Base-by-base conservation (phyloP, 2,888 invertebrate species). In the Eupithecia subfuscata region DNA sequence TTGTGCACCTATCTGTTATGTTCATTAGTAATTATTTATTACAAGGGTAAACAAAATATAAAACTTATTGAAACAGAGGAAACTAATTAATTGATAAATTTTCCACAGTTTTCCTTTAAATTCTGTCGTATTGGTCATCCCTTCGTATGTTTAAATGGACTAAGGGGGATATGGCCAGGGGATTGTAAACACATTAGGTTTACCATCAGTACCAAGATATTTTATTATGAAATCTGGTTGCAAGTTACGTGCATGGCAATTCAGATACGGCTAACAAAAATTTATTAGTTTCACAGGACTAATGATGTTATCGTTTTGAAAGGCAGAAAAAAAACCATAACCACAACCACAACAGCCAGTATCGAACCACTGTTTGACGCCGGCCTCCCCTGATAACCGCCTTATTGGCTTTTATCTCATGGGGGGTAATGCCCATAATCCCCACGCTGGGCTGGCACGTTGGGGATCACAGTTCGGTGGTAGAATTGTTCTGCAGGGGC, bases 11-110 rank as follows among this genome's bases (percentile, higher is more conserved):
- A 70, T 63, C 56, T 70, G 65, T 74, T 70, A 67, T 30, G 74
- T 74, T 76, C 37, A 69, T 74, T 74, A 74, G 48, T 43, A n/a
- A 52, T 25, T 45, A 65, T 71, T 71, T 48, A 72, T 22, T 73
- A 68, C 25, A 67, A 40, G 70, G 70, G 64, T 68, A n/a, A 68
- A 68, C 68, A 25, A 68, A 67, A 7, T 43, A 43, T n/a, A 45
- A 12, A 22, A 43, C 43, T 45, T 18, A 45, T 40, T 67, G 67
- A 43, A 45, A 34, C n/a, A 34, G n/a, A 56, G 18, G 60, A 5
- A 60, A 22, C 12, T 60, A 25, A 60, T 60, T 22, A 60, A 25
- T 60, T 14, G 5, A 12, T 60, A 14, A 22, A 60, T 60, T 12
- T 60, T 22, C 25, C 9, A 25, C 25, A 22, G 5, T 12, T 22